These are phyloP conservation scores for Hymenopus coronatus DNA, from an alignment of 2,888 invertebrate genomes.

Conservation along the genomic window DNA sequence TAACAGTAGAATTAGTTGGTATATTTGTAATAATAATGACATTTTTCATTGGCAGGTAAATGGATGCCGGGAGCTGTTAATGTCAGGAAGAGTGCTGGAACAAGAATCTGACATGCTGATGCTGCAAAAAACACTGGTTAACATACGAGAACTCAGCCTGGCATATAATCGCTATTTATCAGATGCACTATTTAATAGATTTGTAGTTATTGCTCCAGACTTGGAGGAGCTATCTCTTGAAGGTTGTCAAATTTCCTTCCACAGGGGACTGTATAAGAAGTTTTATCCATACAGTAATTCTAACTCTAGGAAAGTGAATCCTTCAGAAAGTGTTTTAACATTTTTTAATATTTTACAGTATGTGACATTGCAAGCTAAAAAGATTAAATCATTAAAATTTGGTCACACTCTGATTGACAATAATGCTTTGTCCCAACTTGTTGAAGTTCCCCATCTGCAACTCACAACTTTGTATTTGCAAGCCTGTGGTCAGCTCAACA, in stretches of 20 bases:
- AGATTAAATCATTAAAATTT: constrained; percentile 60
- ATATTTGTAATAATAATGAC: too few species aligned
- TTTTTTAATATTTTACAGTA: constrained; percentile 64
- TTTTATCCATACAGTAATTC: constrained; percentile 56
- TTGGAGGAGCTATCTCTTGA: constrained; percentile 62
- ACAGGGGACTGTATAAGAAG: constrained; percentile 62
- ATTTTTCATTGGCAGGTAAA: constrained; percentile 39
- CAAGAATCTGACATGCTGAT: constrained; percentile 55
- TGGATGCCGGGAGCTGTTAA: constrained; percentile 67
- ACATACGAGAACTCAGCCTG: constrained; percentile 59
- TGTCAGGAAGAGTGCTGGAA: constrained; percentile 68
- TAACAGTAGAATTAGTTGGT: too few species aligned
- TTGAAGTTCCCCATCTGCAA: constrained; percentile 52
- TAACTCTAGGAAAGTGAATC: constrained; percentile 41
- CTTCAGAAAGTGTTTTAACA: constrained; percentile 67
- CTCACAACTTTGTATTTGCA: constrained; percentile 55
- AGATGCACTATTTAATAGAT: constrained; percentile 68
- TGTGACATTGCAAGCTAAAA: constrained; percentile 52
- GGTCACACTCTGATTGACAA: constrained; percentile 68
- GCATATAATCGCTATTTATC: constrained; percentile 69
- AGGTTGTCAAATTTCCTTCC: constrained; percentile 69
- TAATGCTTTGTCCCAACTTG: constrained; percentile 55
- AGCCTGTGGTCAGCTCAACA: constrained; percentile 62
- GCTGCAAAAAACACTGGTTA: constrained; percentile 48
- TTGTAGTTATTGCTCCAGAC: constrained; percentile 59